Percentiles rank a stretch among this genome's conserved stretches.
Conservation (phyloP, 2,113 vertebrate genomes). For the Sisor rabdophorus region DNA sequence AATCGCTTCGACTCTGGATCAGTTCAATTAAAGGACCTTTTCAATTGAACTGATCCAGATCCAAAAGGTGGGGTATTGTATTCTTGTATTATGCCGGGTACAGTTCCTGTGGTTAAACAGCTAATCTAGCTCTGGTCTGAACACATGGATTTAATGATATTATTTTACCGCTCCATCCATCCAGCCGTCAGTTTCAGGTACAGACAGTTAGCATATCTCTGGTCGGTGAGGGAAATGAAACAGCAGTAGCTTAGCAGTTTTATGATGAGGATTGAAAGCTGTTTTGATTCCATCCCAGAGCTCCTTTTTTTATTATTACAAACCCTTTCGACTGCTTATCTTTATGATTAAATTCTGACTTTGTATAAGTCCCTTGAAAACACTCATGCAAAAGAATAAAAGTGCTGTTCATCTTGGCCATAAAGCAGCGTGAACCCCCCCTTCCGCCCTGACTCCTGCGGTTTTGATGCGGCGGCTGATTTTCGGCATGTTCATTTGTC, state of each 20-base stretch:
- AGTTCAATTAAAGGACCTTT: no score
- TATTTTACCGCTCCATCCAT: not conserved
- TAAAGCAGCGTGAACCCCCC: not conserved
- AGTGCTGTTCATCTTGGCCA: conserved; percentile 3
- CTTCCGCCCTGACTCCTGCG: not conserved
- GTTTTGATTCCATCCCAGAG: not conserved
- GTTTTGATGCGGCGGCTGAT: not conserved
- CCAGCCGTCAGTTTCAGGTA: not conserved
- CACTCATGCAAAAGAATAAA: not conserved
- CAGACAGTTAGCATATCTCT: not conserved
- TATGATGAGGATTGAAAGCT: not conserved
- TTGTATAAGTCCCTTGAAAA: not conserved
- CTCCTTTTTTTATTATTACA: not conserved
- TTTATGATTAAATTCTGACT: conserved; percentile 7
- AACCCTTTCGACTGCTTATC: not conserved
- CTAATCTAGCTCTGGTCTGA: no score
- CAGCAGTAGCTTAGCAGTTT: not conserved
- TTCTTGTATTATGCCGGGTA: no score
- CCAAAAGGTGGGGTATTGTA: no score
- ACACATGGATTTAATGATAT: not conserved
- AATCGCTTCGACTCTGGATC: no score
- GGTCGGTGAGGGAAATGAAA: not conserved
- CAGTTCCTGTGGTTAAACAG: no score
- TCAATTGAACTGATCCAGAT: no score
- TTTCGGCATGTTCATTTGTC: not conserved